phyloP scores from a whole-genome alignment of 2,888 invertebrate genomes.

The Idaea straminata region DNA sequence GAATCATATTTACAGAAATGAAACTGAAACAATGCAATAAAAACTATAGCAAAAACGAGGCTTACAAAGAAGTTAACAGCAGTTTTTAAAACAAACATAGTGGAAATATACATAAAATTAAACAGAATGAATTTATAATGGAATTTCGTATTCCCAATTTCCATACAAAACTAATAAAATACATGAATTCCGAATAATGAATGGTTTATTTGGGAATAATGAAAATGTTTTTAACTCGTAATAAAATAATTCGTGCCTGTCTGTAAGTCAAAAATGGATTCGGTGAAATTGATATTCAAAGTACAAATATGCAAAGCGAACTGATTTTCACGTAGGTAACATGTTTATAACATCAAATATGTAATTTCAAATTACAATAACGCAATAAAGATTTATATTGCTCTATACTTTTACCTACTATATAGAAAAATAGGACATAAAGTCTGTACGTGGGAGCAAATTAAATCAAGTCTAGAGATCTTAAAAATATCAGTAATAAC shows the following conservation, averaged over 20 bases:
- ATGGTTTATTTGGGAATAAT: slow-evolving; percentile 45
- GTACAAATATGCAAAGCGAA: neutral
- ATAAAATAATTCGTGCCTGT: neutral
- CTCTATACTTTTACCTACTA: no score
- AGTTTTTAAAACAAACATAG: slow-evolving; percentile 28
- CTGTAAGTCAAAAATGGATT: neutral
- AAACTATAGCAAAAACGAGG: slow-evolving; percentile 6
- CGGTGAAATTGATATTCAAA: neutral
- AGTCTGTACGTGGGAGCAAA: no score
- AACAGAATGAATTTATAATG: slow-evolving; percentile 50
- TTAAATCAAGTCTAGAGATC: no score
- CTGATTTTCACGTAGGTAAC: neutral
- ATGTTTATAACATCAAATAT: neutral
- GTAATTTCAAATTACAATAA: neutral
- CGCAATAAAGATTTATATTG: neutral
- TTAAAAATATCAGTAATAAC: no score
- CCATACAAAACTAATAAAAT: slow-evolving; percentile 67
- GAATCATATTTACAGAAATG: neutral
- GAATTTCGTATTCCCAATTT: slow-evolving; percentile 51
- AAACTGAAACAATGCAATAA: neutral
- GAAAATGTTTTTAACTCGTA: slow-evolving; percentile 44
- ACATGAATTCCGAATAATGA: slow-evolving; percentile 52
- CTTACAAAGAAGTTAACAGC: slow-evolving; percentile 1
- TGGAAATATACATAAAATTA: slow-evolving; percentile 43
- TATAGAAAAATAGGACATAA: no score